phyloP scores from a whole-genome alignment of 2,797 vertebrate species.

The Hipposideros larvatus region DNA sequence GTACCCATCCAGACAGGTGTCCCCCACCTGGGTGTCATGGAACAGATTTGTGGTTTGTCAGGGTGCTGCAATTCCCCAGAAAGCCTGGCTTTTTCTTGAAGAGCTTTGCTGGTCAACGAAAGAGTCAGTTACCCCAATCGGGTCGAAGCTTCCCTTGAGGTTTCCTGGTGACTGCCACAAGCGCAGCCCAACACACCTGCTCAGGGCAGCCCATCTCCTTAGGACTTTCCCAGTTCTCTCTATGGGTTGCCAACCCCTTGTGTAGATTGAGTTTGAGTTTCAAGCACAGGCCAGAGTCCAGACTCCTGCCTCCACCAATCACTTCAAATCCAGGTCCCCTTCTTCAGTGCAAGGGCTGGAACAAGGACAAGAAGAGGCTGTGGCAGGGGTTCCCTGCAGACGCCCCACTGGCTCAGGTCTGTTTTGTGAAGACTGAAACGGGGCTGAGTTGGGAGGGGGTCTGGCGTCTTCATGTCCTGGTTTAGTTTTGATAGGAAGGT shows the following conservation, averaged over 20 bases:
- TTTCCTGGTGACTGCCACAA: rapidly evolving
- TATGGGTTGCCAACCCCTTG: no score
- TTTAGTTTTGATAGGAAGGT: neutral
- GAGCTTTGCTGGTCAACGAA: no score
- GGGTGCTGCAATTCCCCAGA: rapidly evolving
- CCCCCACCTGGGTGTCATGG: neutral
- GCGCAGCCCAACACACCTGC: neutral
- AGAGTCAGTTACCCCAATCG: neutral
- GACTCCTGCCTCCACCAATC: neutral
- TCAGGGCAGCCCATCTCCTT: rapidly evolving
- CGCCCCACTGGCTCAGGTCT: rapidly evolving
- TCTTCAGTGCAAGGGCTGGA: rapidly evolving
- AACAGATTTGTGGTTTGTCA: neutral
- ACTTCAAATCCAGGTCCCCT: neutral
- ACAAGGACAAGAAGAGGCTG: rapidly evolving
- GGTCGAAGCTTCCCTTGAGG: neutral
- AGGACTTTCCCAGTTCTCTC: neutral
- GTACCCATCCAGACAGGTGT: neutral
- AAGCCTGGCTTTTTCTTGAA: neutral
- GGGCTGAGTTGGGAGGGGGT: neutral
- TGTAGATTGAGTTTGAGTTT: neutral
- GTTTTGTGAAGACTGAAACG: rapidly evolving
- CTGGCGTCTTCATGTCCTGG: neutral
- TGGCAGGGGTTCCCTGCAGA: neutral
- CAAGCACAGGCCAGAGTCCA: neutral